phyloP scores from a whole-genome alignment of 2,888 invertebrate species.

The Conus canariensis region DNA sequence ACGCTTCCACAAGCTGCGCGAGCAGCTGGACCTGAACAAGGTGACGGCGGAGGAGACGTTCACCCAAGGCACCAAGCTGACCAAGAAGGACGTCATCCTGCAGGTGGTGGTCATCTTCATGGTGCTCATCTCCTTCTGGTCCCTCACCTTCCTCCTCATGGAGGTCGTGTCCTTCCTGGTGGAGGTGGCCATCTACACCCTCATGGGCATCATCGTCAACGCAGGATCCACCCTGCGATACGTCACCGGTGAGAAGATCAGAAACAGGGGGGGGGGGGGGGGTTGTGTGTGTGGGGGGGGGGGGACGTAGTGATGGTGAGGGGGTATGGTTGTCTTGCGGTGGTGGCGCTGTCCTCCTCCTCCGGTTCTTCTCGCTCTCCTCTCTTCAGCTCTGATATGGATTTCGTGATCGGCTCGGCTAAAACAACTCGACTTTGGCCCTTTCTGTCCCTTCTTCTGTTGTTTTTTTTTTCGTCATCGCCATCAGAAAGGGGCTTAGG shows the following conservation, averaged over 20 bases:
- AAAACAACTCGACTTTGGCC: no score
- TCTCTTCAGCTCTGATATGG: neutral
- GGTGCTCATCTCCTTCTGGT: constrained; percentile 64
- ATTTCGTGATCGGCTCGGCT: no score
- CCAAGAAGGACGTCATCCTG: constrained; percentile 41
- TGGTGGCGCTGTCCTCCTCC: no score
- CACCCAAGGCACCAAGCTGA: constrained; percentile 45
- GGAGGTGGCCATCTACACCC: constrained; percentile 70
- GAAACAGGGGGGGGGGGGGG: no score
- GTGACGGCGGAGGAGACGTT: constrained; percentile 52
- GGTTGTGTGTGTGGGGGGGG: no score
- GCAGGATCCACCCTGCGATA: constrained; percentile 68
- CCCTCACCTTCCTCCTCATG: constrained; percentile 67
- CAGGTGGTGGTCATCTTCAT: constrained; percentile 60
- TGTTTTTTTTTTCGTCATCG: neutral
- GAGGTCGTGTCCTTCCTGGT: constrained; percentile 72
- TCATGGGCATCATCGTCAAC: constrained; percentile 74
- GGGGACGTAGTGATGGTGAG: neutral
- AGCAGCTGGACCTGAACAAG: constrained; percentile 46
- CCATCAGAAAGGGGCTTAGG: no score
- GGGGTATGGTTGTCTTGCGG: no score
- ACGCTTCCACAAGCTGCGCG: neutral
- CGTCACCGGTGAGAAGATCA: constrained; percentile 52
- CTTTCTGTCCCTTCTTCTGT: no score
- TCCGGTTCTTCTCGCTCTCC: no score